Conservation (phyloP, 2,113 vertebrate species). For the Vireo altiloquus region DNA sequence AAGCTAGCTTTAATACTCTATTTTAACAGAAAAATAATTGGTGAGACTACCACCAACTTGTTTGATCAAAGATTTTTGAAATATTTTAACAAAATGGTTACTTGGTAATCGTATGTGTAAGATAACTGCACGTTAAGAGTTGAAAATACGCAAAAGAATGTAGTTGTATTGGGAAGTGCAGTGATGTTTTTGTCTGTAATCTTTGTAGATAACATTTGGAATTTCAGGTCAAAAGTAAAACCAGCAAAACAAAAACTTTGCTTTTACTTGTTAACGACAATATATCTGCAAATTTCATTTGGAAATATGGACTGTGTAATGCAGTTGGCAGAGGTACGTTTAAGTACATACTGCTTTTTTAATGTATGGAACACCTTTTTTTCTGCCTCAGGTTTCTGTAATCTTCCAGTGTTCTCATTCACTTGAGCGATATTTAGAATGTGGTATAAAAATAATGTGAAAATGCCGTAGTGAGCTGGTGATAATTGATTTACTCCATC, state of each 20-base stretch:
- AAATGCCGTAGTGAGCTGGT: slow-evolving; percentile 63
- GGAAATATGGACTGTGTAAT: not conserved
- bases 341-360: not conserved
- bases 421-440: slow-evolving; percentile 43
- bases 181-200: not conserved
- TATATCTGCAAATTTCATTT: not conserved
- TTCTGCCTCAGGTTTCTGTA: not conserved
- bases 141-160: not conserved
- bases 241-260: not conserved
- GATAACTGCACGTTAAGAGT: not conserved
- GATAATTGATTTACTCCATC: slow-evolving; percentile 78
- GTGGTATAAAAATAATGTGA: slow-evolving; percentile 57
- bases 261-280: not conserved
- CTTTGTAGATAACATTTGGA: not conserved
- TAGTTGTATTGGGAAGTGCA: not conserved
- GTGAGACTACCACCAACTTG: not conserved
- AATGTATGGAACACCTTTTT: not conserved
- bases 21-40: not conserved
- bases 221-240: not conserved
- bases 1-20: not conserved
- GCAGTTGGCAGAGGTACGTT: not conserved
- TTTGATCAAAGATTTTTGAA: not conserved
- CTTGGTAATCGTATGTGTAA: not conserved
- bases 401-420: slow-evolving; percentile 11
- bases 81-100: not conserved